Evolutionary conservation across 1,140 invertebrate genomes (phyloP).

Genomic region (Drosophila nikananu): DNA sequence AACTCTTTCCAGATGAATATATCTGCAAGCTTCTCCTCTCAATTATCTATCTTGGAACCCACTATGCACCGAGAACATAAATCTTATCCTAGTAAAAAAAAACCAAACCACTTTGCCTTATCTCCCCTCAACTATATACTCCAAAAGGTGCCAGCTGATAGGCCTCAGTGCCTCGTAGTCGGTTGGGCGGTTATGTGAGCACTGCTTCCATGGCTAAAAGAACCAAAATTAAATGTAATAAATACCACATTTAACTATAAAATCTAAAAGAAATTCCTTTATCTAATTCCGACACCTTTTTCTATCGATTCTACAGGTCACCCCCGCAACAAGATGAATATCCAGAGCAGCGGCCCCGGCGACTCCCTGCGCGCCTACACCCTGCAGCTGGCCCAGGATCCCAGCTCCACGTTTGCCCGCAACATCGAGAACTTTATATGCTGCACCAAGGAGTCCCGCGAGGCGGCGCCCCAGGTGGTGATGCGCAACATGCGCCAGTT

Average conservation of each 20-base stretch:
- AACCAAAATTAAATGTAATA: background rate
- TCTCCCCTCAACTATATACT: background rate
- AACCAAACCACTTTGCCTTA: background rate
- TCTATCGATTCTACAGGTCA: constrained; percentile 65
- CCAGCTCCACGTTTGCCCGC: constrained; percentile 94
- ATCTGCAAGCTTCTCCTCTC: background rate
- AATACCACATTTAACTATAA: background rate
- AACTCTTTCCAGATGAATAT: background rate
- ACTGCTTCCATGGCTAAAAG: background rate
- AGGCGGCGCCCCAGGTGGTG: constrained; percentile 94
- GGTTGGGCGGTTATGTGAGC: background rate
- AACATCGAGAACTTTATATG: constrained; percentile 97
- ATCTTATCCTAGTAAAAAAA: background rate
- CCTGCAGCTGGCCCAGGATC: constrained; percentile 92
- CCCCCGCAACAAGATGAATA: constrained; percentile 87
- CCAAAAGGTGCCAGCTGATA: background rate
- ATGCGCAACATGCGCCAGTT: constrained; percentile 98
- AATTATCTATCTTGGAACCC: background rate
- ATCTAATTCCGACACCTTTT: background rate
- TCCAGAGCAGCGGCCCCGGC: constrained; percentile 88
- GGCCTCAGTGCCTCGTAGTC: background rate
- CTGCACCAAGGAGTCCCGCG: constrained; percentile 96
- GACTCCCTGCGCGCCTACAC: constrained; percentile 91
- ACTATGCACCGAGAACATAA: background rate
- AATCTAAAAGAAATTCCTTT: background rate